phyloP scores from a whole-genome alignment of 2,113 vertebrate genomes.

The Caretta caretta region DNA sequence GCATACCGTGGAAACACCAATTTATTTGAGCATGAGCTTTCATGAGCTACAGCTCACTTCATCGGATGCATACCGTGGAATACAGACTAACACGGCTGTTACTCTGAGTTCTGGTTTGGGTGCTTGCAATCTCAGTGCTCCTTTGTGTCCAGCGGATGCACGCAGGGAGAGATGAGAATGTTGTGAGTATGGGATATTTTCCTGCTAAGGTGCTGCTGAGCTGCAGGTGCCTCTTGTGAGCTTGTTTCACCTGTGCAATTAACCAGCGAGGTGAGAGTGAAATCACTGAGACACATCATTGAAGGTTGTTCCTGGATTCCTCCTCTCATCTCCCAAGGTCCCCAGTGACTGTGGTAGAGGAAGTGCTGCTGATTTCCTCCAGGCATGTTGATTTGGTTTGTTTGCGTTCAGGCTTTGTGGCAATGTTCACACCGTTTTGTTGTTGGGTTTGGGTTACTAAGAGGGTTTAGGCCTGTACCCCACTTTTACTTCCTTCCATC shows the following conservation, averaged over 20 bases:
- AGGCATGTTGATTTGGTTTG: background rate
- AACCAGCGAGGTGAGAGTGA: background rate
- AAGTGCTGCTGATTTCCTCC: background rate
- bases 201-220: background rate
- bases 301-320: background rate
- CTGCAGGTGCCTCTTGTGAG: background rate
- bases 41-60: too few species aligned
- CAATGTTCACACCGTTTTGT: background rate
- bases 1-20: too few species aligned
- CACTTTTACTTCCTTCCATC: background rate
- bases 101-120: background rate
- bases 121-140: background rate
- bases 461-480: background rate
- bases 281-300: background rate
- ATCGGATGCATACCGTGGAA: too few species aligned
- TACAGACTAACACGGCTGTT: too few species aligned
- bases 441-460: background rate
- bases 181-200: background rate
- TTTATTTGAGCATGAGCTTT: too few species aligned
- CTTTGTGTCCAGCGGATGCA: background rate
- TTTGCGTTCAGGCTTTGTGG: background rate
- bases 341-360: background rate
- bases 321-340: background rate
- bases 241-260: background rate
- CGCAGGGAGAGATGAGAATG: background rate